Evolutionary conservation across 1,140 invertebrate species (phyloP), one percentile per base, ranked within the genome.

Genomic region (Pogonomyrmex californicus): DNA sequence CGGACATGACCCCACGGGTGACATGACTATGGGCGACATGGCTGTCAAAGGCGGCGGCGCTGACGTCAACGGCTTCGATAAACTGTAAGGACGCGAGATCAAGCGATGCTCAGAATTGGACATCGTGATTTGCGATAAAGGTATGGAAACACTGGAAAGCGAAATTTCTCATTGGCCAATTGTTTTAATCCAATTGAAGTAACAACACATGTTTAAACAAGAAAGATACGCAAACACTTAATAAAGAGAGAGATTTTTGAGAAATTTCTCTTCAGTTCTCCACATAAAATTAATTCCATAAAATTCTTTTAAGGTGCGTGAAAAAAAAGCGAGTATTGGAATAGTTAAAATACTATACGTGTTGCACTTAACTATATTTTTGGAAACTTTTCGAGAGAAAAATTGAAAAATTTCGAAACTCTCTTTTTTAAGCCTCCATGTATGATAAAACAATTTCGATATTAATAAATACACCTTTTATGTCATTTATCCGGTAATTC

Each of bases 11-110:
- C 91, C 92, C 62, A 92, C 77, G 6, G 93, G 93, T 5, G 94
- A 94, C 86, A 94, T 88, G 4, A 85, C 91, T 90, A 93, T 91
- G 4, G 93, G 93, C 6, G 94, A 94, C 91, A 94, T 93, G 17
- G 94, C 93, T 1, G 91, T 91, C 77, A 94, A 9, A 0, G 93
- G 90, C 0, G 92, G 90, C 1, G 92, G 91, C 0, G 90, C 92
- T 10, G 93, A 90, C 6, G 93, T 88, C 38, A 90, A 86, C n/a
- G 94, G 92, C 58, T 89, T 86, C 38, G 91, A 85, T 44, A 92
- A 51, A 65, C 91, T 93, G 77, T 7, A 91, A 71, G 47, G 23
- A 81, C 7, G 38, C 9, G 14, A 56, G 51, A 68, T 68, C 77
- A 66, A 68, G 68, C 10, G 10, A n/a, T 68, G 44, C 47, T 56